Evolutionary conservation across 2,113 vertebrate genomes (phyloP), one percentile per base, ranked within the genome.

Genomic region (Solea senegalensis): DNA sequence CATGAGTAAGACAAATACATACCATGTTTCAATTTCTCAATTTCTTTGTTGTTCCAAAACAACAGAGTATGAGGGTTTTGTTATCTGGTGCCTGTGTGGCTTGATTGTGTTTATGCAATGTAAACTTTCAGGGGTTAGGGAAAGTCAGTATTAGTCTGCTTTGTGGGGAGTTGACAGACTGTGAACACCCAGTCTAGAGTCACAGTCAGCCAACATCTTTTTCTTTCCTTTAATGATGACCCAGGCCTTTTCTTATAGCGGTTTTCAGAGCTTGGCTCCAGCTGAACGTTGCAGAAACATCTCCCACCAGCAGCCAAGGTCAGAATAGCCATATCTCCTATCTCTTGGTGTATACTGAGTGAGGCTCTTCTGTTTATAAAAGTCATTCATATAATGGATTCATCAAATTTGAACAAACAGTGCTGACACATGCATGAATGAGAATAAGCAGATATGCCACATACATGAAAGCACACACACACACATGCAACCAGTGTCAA

Each of bases 381-480:
- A 55, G 3, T 10, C 8, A 14, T 16, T 39, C 28, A 59, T 45
- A n/a, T 21, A 27, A 63, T 51, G 56, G 50, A 80, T 79, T 46
- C 3, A 2, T 74, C 72, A 58, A 63, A 65, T 48, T 58, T 64
- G 34, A 73, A 72, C 39, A 56, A 34, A 60, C 12, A 41, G 28
- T 26, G 68, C 70, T 63, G 72, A 76, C 63, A 76, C 28, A 5
- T 60, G 52, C 52, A 8, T 60, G 61, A 39, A 7, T 76, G 85
- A 87, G 55, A 48, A 71, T 77, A 84, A 86, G 82, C 86, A 91
- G 82, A 74, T 69, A 13, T 72, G 69, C 45, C 69, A 76, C 66
- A 61, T 70, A 72, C 57, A 85, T 69, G 63, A 77, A 87, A 72
- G 71, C 69, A 21, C 52, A 72, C 64, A 21, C 52, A 72, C 64